Evolutionary conservation across 2,888 invertebrate species (phyloP).

Genomic region (Phytoseiulus persimilis): DNA sequence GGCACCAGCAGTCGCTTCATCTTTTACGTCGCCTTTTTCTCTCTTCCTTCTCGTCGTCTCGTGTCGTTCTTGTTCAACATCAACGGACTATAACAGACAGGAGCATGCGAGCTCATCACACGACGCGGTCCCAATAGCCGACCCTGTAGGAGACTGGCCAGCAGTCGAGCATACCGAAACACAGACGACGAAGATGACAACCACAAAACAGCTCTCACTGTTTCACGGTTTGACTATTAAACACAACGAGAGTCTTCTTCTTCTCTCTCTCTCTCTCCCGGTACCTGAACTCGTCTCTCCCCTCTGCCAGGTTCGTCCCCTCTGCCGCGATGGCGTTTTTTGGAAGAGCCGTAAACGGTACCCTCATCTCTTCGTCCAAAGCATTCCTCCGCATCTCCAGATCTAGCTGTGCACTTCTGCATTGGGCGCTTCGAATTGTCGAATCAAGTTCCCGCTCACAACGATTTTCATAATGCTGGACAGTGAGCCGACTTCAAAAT

Average conservation of each 20-base stretch:
- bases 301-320: not conserved
- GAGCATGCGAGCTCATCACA: not conserved
- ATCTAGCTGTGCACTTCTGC: not conserved
- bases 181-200: not conserved
- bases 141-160: no score
- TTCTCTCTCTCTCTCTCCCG: not conserved
- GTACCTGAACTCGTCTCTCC: not conserved
- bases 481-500: not conserved
- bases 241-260: not conserved
- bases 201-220: not conserved
- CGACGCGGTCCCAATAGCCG: not conserved
- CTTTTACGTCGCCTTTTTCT: not conserved
- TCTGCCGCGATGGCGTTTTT: not conserved
- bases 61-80: constrained; percentile 5
- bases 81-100: not conserved
- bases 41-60: not conserved
- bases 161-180: not conserved
- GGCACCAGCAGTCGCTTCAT: not conserved
- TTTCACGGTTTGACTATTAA: not conserved
- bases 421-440: no score
- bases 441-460: not conserved
- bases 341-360: not conserved
- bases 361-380: not conserved
- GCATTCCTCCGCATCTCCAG: not conserved
- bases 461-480: not conserved